These are phyloP conservation scores for Tribolium madens DNA, from an alignment of 1,140 invertebrate genomes.

Conservation along the genomic window DNA sequence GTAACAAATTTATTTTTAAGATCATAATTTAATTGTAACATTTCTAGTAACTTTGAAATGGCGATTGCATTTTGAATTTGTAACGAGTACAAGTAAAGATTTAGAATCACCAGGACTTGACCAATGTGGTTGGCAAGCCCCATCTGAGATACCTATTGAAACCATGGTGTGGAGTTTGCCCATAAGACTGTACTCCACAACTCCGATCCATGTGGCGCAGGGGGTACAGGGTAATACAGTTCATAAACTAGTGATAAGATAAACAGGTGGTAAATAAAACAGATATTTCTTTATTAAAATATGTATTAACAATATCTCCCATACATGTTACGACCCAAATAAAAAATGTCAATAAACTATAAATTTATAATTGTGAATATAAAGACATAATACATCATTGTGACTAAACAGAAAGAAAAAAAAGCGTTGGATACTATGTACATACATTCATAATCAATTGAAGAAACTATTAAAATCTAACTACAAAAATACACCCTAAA, in stretches of 20 bases:
- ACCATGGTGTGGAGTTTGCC: slow-evolving; percentile 99
- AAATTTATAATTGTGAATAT: neutral
- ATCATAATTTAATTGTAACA: neutral
- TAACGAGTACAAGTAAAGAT: slow-evolving; percentile 78
- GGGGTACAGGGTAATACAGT: slow-evolving; percentile 61
- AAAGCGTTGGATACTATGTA: neutral
- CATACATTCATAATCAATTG: slow-evolving; percentile 6
- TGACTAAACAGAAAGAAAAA: slow-evolving; percentile 14
- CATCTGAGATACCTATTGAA: slow-evolving; percentile 88
- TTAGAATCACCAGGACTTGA: slow-evolving; percentile 68
- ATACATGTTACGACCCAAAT: slow-evolving; percentile 35
- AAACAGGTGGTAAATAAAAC: slow-evolving; percentile 40
- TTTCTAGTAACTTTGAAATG: slow-evolving; percentile 85
- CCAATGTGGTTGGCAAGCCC: slow-evolving; percentile 84
- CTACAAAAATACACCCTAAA: slow-evolving; percentile 10
- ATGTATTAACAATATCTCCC: slow-evolving; percentile 41
- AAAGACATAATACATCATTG: neutral
- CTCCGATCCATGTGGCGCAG: slow-evolving; percentile 82
- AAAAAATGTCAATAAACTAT: neutral
- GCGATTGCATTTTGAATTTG: slow-evolving; percentile 97
- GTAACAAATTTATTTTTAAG: neutral
- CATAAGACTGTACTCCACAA: slow-evolving; percentile 91
- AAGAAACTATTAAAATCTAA: slow-evolving; percentile 3
- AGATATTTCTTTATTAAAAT: slow-evolving; percentile 34
- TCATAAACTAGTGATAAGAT: slow-evolving; percentile 61